phyloP scores from a whole-genome alignment of 2,113 vertebrate species.

The Oxyruncus cristatus region DNA sequence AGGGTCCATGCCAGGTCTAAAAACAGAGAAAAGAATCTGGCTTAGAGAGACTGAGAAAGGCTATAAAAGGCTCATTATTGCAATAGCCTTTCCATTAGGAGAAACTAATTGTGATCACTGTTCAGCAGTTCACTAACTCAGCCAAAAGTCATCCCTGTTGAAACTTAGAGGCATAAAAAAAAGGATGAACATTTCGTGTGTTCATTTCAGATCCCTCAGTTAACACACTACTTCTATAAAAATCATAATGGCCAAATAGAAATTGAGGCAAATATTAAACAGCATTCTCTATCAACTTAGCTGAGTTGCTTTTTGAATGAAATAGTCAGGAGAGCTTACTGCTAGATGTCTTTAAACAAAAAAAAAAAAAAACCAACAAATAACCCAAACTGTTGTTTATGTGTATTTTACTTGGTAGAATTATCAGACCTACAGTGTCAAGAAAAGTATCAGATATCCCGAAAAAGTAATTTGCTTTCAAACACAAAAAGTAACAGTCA shows the following conservation, averaged over 20 bases:
- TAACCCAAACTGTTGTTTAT: not conserved
- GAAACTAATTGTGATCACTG: not conserved
- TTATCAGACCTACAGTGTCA: not conserved
- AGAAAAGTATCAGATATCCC: not conserved
- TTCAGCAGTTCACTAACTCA: not conserved
- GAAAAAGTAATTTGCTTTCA: not conserved
- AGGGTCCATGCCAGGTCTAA: not conserved
- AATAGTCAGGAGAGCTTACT: not conserved
- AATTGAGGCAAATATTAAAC: not conserved
- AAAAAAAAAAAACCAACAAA: not conserved
- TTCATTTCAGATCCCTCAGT: not conserved
- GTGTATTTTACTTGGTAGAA: not conserved
- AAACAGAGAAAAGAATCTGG: not conserved
- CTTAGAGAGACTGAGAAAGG: not conserved
- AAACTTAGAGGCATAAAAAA: not conserved
- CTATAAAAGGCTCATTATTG: not conserved
- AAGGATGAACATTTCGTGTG: not conserved
- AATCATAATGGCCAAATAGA: not conserved
- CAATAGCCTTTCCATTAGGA: not conserved
- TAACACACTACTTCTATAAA: not conserved
- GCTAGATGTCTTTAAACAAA: not conserved
- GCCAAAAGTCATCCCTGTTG: not conserved
- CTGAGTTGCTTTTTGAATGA: not conserved
- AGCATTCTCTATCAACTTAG: not conserved
- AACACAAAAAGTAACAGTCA: not conserved